Evolutionary conservation across 2,888 invertebrate genomes (phyloP).

Genomic region (Archaeoteleia sp.): DNA sequence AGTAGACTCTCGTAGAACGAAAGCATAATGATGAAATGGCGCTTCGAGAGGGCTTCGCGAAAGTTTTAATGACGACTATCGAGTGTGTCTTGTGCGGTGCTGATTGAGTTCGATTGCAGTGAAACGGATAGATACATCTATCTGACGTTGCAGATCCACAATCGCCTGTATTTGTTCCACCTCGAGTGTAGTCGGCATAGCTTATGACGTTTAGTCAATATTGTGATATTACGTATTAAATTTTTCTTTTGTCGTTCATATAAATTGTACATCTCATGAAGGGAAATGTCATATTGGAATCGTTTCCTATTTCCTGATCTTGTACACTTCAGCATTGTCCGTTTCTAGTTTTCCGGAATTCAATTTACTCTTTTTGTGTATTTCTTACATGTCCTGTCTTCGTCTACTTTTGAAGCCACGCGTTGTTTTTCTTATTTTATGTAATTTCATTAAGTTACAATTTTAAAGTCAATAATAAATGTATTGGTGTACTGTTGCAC

Average conservation of each 20-base stretch:
- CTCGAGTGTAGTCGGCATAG: slow-evolving; percentile 2
- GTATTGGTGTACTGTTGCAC: too few relatives aligned
- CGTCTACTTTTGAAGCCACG: too few relatives aligned
- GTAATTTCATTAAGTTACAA: too few relatives aligned
- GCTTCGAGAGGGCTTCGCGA: slow-evolving; percentile 44
- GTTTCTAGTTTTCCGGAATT: not conserved
- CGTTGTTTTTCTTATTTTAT: too few relatives aligned
- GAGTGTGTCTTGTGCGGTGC: slow-evolving; percentile 9
- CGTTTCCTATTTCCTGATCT: slow-evolving; percentile 27
- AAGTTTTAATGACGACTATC: slow-evolving; percentile 51
- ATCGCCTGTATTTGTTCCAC: slow-evolving; percentile 17
- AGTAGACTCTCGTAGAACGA: slow-evolving; percentile 18
- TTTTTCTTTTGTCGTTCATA: slow-evolving; percentile 18
- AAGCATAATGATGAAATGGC: slow-evolving; percentile 35
- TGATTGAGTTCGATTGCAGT: slow-evolving; percentile 3
- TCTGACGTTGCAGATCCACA: slow-evolving; percentile 17
- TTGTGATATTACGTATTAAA: slow-evolving; percentile 41
- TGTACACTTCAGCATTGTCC: slow-evolving; percentile 13
- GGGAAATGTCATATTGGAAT: slow-evolving; percentile 33
- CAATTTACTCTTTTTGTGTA: slow-evolving; percentile 13
- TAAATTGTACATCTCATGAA: slow-evolving; percentile 40
- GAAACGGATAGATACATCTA: slow-evolving; percentile 7
- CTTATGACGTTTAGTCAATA: slow-evolving; percentile 44
- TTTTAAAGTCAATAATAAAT: too few relatives aligned
- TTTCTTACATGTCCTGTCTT: slow-evolving; percentile 10